Percentiles rank a stretch among this genome's conserved stretches.
phyloP scores from a whole-genome alignment of 2,113 vertebrate genomes.

The Alethe diademata region DNA sequence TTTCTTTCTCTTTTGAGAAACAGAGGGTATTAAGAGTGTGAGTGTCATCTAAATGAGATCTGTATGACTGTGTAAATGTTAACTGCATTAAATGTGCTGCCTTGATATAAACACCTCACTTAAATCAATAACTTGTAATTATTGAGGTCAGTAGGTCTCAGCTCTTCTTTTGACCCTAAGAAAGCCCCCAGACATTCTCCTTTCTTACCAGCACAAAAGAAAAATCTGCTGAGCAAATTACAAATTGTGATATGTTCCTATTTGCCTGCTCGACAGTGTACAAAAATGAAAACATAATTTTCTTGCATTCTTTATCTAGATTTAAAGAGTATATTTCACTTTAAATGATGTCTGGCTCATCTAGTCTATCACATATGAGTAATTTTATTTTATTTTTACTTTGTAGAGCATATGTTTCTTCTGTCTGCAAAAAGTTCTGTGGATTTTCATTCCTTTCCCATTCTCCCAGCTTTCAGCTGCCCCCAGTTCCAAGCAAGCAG shows the following conservation, averaged over 20 bases:
- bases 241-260: neutral
- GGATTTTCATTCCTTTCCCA: neutral
- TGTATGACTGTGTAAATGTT: slow-evolving; percentile 7
- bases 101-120: slow-evolving; percentile 1
- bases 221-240: neutral
- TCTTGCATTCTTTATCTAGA: neutral
- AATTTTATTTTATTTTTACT: neutral
- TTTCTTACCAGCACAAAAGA: neutral
- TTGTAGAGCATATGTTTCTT: slow-evolving; percentile 10
- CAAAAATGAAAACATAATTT: slow-evolving; percentile 12
- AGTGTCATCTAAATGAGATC: slow-evolving; percentile 16
- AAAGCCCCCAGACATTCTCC: neutral
- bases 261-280: neutral
- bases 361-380: slow-evolving; percentile 18
- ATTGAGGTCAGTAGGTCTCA: neutral
- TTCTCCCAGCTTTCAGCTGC: slow-evolving; percentile 2
- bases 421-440: neutral
- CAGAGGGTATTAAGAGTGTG: neutral
- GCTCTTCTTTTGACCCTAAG: neutral
- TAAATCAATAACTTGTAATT: slow-evolving; percentile 56
- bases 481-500: slow-evolving; percentile 3
- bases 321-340: slow-evolving; percentile 38
- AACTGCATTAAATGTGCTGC: slow-evolving; percentile 4
- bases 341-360: slow-evolving; percentile 43
- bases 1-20: neutral